A percentile compares a stretch with the other conserved stretches of the same genome.
phyloP scores from a whole-genome alignment of 2,888 invertebrate species.

The Ditula angustiorana region DNA sequence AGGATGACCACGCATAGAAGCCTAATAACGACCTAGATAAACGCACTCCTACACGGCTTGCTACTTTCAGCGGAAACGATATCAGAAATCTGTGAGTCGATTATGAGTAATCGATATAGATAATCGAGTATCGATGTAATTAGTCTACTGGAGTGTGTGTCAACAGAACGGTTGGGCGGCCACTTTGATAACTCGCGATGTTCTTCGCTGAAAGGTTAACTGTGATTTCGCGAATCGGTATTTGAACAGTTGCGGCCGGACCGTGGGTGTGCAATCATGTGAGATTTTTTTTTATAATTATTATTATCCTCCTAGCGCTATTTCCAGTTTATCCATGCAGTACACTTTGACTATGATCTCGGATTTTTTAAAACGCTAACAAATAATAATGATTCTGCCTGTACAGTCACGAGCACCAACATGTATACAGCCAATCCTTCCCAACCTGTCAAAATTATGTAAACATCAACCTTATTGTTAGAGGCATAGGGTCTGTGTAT shows the following conservation, averaged over 20 bases:
- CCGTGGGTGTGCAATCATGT: not conserved
- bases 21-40: slow-evolving; percentile 2
- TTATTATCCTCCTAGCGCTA: not conserved
- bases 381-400: too few relatives aligned
- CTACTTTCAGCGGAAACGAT: slow-evolving; percentile 18
- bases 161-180: slow-evolving; percentile 42
- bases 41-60: slow-evolving; percentile 5
- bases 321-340: too few relatives aligned
- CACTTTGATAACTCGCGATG: slow-evolving; percentile 26
- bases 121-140: slow-evolving; percentile 46
- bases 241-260: not conserved
- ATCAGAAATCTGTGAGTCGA: slow-evolving; percentile 37
- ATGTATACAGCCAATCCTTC: too few relatives aligned
- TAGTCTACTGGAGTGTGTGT: slow-evolving; percentile 46
- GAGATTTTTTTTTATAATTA: not conserved
- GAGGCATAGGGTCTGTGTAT: too few relatives aligned
- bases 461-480: too few relatives aligned
- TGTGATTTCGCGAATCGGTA: slow-evolving; percentile 3
- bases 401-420: too few relatives aligned
- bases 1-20: not conserved
- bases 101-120: slow-evolving; percentile 32
- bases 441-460: too few relatives aligned
- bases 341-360: too few relatives aligned
- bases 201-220: not conserved
- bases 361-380: too few relatives aligned